Conservation (phyloP, 2,888 invertebrate species). For the Eupithecia vulgata region DNA sequence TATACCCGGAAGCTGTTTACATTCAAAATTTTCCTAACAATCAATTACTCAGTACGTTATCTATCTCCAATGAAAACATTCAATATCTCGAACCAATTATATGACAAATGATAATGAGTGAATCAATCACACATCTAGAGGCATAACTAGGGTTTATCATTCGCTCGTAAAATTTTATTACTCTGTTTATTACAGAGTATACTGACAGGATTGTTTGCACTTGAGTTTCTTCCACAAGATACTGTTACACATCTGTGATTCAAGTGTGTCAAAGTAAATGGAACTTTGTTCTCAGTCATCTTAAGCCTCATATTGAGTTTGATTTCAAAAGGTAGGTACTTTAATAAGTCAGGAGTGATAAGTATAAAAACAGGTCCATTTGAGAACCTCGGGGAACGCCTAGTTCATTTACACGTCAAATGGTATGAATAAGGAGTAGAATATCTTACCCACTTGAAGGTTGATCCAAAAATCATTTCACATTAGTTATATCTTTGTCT, state of each 20-base stretch:
- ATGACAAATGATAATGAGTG: constrained; percentile 28
- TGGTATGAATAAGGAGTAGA: neutral
- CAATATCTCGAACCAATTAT: constrained; percentile 27
- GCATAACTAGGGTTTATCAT: constrained; percentile 47
- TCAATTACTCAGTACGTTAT: constrained; percentile 13
- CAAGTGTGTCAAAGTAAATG: constrained; percentile 5
- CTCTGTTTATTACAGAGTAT: constrained; percentile 39
- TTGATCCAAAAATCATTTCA: neutral
- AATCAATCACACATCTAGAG: constrained; percentile 28
- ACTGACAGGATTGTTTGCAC: constrained; percentile 15
- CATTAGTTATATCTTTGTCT: too few relatives aligned
- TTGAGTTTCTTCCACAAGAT: constrained; percentile 1
- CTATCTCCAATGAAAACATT: constrained; percentile 19
- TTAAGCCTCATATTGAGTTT: neutral
- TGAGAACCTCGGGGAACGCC: neutral
- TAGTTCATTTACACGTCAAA: neutral
- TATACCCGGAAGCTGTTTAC: neutral
- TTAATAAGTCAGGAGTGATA: neutral
- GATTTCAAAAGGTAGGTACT: neutral
- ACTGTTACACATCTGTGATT: constrained; percentile 3
- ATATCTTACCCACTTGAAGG: neutral
- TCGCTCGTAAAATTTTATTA: constrained; percentile 50
- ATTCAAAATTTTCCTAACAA: constrained; percentile 1
- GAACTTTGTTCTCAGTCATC: neutral
- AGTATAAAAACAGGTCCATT: neutral